phyloP scores from a whole-genome alignment of 35 echinoderm and acorn worm genomes.

The Ophiothrix spiculata region DNA sequence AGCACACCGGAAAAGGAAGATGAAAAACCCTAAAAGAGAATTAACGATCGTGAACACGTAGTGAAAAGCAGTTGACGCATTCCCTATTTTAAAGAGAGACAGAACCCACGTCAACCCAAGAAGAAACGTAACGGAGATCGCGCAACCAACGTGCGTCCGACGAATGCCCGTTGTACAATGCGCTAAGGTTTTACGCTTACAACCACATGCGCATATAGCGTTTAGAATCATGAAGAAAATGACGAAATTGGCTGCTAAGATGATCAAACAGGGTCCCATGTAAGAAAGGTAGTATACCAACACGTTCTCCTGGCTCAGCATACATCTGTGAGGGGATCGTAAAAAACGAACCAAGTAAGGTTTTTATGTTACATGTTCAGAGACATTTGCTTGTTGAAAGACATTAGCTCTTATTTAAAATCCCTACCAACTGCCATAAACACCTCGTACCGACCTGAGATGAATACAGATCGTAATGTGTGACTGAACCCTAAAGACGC shows the following conservation, averaged over 20 bases:
- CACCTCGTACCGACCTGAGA: too few relatives aligned
- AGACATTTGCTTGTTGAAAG: too few relatives aligned
- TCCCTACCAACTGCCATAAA: too few relatives aligned
- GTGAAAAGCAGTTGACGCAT: slow-evolving; percentile 63
- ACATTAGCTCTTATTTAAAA: too few relatives aligned
- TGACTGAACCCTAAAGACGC: too few relatives aligned
- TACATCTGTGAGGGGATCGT: slow-evolving; percentile 48
- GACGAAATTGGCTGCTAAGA: slow-evolving; percentile 65
- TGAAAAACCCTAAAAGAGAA: slow-evolving; percentile 75
- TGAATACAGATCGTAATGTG: too few relatives aligned
- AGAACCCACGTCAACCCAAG: slow-evolving; percentile 87
- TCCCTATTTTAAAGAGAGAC: slow-evolving; percentile 68
- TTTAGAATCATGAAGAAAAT: slow-evolving; percentile 66
- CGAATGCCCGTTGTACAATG: slow-evolving; percentile 16
- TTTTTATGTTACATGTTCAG: too few relatives aligned
- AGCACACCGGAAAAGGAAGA: slow-evolving; percentile 90
- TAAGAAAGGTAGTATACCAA: slow-evolving; percentile 64
- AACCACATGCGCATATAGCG: slow-evolving; percentile 41
- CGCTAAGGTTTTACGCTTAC: slow-evolving; percentile 58
- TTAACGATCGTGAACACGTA: slow-evolving; percentile 84
- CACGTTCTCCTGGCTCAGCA: slow-evolving; percentile 39
- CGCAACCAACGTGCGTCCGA: slow-evolving; percentile 73
- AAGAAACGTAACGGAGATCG: slow-evolving; percentile 74
- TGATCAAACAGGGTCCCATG: slow-evolving; percentile 56
- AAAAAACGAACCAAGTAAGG: too few relatives aligned